Conservation (phyloP, 2,888 invertebrate genomes). For the Sinhomidia bicolor region DNA sequence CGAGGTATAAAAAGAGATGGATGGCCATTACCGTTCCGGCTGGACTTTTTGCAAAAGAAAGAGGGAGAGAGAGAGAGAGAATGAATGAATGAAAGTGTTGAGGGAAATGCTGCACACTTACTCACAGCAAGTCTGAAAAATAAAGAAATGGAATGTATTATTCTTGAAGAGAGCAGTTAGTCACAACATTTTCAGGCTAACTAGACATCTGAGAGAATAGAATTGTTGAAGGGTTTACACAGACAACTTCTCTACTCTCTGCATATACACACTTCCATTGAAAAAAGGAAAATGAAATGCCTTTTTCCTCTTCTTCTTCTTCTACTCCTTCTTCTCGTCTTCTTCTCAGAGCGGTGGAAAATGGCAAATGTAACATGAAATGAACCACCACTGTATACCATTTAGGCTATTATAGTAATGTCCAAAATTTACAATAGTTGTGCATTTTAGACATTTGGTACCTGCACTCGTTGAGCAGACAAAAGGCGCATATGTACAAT, state of each 20-base stretch:
- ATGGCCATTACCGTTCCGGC: slow-evolving; percentile 56
- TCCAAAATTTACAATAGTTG: neutral
- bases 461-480: neutral
- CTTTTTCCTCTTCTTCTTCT: neutral
- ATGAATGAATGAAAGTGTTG: slow-evolving; percentile 32
- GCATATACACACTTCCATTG: neutral
- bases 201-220: slow-evolving; percentile 48
- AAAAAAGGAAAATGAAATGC: slow-evolving; percentile 26
- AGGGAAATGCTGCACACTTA: slow-evolving; percentile 21
- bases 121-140: slow-evolving; percentile 9
- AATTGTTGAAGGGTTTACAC: slow-evolving; percentile 25
- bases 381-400: neutral
- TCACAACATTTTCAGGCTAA: slow-evolving; percentile 60
- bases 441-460: neutral
- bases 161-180: slow-evolving; percentile 48
- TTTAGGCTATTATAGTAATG: neutral
- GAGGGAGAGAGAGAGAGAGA: neutral
- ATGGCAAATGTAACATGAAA: neutral
- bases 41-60: slow-evolving; percentile 44
- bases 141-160: slow-evolving; percentile 26
- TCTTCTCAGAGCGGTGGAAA: neutral
- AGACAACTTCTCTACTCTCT: slow-evolving; percentile 1
- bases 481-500: neutral
- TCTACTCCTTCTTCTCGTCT: too few species aligned
- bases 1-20: slow-evolving; percentile 60